Percentiles rank a stretch among this genome's conserved stretches.
Conservation (phyloP, 2,113 vertebrate species). For the Uropsilus gracilis region DNA sequence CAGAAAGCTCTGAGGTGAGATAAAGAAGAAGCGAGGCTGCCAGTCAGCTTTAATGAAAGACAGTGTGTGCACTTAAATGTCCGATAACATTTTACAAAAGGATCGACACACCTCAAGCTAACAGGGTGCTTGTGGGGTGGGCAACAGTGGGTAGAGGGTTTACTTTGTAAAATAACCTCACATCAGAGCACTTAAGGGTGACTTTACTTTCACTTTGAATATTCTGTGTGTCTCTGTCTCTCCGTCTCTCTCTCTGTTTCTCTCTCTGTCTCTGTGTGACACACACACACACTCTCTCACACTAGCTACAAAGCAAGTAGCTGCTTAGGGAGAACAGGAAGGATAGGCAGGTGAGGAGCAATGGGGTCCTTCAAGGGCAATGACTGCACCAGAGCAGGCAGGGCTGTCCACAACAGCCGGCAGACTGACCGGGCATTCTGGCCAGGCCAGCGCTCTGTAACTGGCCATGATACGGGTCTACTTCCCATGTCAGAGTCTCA, state of each 20-base stretch:
- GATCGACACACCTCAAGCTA: fast-evolving
- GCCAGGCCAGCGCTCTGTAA: fast-evolving
- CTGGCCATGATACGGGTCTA: fast-evolving
- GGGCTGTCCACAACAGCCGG: fast-evolving
- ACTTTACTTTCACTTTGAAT: neutral
- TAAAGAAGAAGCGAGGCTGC: no score
- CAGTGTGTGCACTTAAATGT: neutral
- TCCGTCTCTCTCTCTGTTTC: neutral
- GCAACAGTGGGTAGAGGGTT: neutral
- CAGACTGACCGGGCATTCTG: fast-evolving
- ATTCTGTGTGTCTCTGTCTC: neutral
- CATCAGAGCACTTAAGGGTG: neutral
- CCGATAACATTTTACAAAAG: neutral
- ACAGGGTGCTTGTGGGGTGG: fast-evolving
- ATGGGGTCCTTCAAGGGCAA: neutral
- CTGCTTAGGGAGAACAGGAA: neutral
- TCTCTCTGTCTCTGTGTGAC: neutral
- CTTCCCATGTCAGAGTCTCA: constrained; percentile 72
- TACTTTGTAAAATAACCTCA: neutral
- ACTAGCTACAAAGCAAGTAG: neutral
- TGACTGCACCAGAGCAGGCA: fast-evolving
- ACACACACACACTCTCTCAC: neutral
- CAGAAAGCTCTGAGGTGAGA: no score
- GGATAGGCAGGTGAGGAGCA: neutral
- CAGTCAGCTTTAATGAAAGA: no score